These are phyloP conservation scores for Lerista edwardsae DNA, from an alignment of 2,797 vertebrate species.

Conservation along the genomic window DNA sequence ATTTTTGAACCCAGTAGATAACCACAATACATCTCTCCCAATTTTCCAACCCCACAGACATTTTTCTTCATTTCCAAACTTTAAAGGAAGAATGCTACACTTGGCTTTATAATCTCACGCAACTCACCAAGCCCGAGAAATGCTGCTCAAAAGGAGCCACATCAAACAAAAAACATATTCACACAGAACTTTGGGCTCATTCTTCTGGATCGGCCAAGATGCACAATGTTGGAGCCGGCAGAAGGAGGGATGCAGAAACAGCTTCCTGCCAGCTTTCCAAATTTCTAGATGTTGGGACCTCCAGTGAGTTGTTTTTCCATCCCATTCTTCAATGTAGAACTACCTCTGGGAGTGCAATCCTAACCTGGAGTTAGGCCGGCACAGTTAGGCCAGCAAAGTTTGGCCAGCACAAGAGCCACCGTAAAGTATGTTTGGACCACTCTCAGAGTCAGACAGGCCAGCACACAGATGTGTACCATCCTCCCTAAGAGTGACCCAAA, in stretches of 20 bases:
- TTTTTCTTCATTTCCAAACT: conserved; percentile 79
- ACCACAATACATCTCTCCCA: conserved; percentile 78
- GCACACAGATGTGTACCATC: too few relatives aligned
- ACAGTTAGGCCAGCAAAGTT: too few relatives aligned
- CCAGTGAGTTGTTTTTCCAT: conserved; percentile 26
- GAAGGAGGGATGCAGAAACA: conserved; percentile 29
- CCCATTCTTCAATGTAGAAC: background rate
- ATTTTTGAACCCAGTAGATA: conserved; percentile 76
- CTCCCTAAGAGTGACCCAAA: too few relatives aligned
- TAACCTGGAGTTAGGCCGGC: too few relatives aligned
- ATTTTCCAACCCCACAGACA: conserved; percentile 81
- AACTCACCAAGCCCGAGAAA: conserved; percentile 70
- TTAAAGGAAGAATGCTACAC: conserved; percentile 80
- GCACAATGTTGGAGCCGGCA: conserved; percentile 37
- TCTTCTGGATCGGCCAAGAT: conserved; percentile 52
- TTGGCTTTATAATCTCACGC: conserved; percentile 72
- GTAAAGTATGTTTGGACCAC: too few relatives aligned
- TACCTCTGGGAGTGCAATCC: too few relatives aligned
- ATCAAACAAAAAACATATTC: conserved; percentile 75
- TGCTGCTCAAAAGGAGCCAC: conserved; percentile 61
- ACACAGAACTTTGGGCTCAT: conserved; percentile 57
- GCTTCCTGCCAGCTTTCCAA: conserved; percentile 20
- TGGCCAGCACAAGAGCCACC: too few relatives aligned
- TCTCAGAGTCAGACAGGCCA: too few relatives aligned
- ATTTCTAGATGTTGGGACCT: conserved; percentile 35